Evolutionary conservation across 2,888 invertebrate species (phyloP).

Genomic region (Drosophila meridionalis): DNA sequence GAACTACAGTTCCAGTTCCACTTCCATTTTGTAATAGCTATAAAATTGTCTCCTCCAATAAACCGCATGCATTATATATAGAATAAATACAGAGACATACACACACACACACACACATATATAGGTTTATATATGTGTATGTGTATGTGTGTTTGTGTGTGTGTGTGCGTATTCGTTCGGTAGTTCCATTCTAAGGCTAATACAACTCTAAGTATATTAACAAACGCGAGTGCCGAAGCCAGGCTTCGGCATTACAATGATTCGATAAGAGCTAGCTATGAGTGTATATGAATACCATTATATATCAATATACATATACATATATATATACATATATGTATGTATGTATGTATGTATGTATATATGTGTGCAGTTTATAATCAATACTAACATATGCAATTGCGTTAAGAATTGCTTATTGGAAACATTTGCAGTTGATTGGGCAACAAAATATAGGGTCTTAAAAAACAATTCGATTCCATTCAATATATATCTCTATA

Average conservation of each 20-base stretch:
- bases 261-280: constrained; percentile 37
- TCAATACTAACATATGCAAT: constrained; percentile 17
- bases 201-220: constrained; percentile 35
- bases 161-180: neutral
- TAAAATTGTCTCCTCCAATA: constrained; percentile 21
- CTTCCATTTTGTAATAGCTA: constrained; percentile 14
- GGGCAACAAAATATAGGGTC: neutral
- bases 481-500: neutral
- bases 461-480: neutral
- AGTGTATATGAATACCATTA: constrained; percentile 16
- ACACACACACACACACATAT: neutral
- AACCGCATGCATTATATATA: constrained; percentile 14
- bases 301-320: neutral
- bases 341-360: constrained; percentile 2
- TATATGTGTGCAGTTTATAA: neutral
- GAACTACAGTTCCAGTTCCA: neutral
- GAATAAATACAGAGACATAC: neutral
- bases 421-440: constrained; percentile 1
- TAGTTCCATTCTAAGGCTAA: constrained; percentile 31
- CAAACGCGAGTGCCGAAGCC: constrained; percentile 54
- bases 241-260: constrained; percentile 52
- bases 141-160: neutral
- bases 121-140: neutral
- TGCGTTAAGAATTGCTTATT: constrained; percentile 21
- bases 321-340: neutral